Percentiles rank a stretch among this genome's conserved stretches.
Conservation (phyloP, 1,140 invertebrate species). For the Heliconius congener region DNA sequence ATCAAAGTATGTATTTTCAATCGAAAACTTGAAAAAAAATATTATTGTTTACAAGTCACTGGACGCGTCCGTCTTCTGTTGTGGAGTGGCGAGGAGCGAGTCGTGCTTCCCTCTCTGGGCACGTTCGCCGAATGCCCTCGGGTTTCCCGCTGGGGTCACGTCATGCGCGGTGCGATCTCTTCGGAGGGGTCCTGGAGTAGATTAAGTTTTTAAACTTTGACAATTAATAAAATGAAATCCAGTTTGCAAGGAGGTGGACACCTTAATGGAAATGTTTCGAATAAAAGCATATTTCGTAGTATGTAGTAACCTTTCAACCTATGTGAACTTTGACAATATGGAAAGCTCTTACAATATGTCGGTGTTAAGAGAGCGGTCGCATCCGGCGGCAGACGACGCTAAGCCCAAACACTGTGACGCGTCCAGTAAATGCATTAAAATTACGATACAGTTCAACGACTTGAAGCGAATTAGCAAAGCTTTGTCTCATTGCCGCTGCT, state of each 20-base stretch:
- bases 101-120: constrained; percentile 46
- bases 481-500: neutral
- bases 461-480: constrained; percentile 27
- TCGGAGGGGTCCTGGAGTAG: constrained; percentile 63
- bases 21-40: neutral
- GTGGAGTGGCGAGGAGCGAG: constrained; percentile 37
- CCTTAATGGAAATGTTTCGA: constrained; percentile 65
- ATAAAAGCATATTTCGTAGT: constrained; percentile 36
- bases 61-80: constrained; percentile 57
- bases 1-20: neutral
- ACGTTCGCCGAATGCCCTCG: constrained; percentile 65
- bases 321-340: neutral
- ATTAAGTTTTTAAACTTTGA: constrained; percentile 77
- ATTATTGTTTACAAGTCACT: constrained; percentile 54
- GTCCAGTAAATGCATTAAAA: constrained; percentile 34
- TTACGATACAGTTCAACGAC: constrained; percentile 25
- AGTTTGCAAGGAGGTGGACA: constrained; percentile 63
- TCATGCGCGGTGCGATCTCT: constrained; percentile 63
- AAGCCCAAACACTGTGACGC: constrained; percentile 8
- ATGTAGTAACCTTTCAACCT: neutral
- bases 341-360: no score
- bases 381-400: no score
- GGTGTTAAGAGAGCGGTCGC: no score
- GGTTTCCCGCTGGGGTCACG: constrained; percentile 48
- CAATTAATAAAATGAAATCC: constrained; percentile 62